Evolutionary conservation across 2,888 invertebrate species (phyloP).

Genomic region (Nephrotoma guestfalica): DNA sequence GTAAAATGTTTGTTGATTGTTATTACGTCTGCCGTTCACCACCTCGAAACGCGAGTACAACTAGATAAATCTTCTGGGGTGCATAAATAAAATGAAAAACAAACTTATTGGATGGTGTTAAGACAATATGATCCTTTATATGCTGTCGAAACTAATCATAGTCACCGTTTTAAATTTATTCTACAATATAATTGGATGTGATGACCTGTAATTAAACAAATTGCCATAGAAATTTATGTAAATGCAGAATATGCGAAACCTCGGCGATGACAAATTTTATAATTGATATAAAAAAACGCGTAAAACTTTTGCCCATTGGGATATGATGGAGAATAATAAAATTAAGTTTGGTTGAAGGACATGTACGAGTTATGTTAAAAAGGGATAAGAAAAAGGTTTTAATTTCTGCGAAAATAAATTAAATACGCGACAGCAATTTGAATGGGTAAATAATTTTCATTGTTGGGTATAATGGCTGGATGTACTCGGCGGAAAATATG

Average conservation of each 20-base stretch:
- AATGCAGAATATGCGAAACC: background rate
- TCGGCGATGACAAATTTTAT: background rate
- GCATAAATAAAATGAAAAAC: background rate
- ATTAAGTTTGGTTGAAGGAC: background rate
- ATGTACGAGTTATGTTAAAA: background rate
- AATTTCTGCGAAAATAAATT: too few relatives aligned
- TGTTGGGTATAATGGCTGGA: too few relatives aligned
- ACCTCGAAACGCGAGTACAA: background rate
- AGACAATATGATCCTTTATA: background rate
- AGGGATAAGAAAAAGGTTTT: background rate
- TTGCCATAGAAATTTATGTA: background rate
- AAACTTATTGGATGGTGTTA: background rate
- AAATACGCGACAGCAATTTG: too few relatives aligned
- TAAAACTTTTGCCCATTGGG: background rate
- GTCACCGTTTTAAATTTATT: too few relatives aligned
- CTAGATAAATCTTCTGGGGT: background rate
- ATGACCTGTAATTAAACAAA: background rate
- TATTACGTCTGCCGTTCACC: background rate
- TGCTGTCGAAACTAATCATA: background rate
- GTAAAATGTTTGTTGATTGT: background rate
- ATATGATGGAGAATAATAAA: background rate
- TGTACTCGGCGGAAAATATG: too few relatives aligned
- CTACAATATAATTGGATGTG: background rate
- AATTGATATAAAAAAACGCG: background rate
- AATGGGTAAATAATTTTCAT: too few relatives aligned